Base-by-base conservation (phyloP, 2,113 vertebrate genomes). In the Orientallactaga bullata region DNA sequence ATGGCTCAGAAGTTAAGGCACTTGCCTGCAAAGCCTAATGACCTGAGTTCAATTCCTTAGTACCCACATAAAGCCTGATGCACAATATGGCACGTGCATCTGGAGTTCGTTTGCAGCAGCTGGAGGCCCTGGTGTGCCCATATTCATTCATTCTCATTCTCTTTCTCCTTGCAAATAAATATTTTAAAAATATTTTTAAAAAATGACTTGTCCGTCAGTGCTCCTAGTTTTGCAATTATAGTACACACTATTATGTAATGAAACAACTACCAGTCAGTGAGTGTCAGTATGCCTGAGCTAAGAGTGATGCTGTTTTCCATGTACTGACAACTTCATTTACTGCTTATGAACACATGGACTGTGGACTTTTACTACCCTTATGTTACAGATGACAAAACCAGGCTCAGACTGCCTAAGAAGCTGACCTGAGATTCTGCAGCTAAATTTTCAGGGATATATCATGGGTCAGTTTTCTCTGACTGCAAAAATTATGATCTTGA, bases 401-500 rank as follows among this genome's bases (percentile, higher is more conserved):
- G 39, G 37, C 63, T 91, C 60, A 39, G 42, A 23, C 7, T 7
- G 4, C 39, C 18, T 86, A 37, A 85, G 37, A 51, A 92, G 55
- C 24, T 35, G 5, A 88, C 30, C 35, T 55, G 55, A 20, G 37
- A 55, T 42, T 65, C 60, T 37, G 66, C 3, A 78, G 35, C 28
- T 8, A 76, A n/a, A 28, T 32, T 0, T 69, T 4, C 11, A 72
- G 37, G 65, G 28, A 23, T 26, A 55, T 26, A 77, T 32, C 37
- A 42, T 65, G 55, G 60, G 13, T 4, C 18, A 13, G 9, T 66
- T 80, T n/a, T 73, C 42, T 60, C 17, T 76, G 51, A n/a, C 66
- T 90, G 9, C 28, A 89, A 32, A 94, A 89, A 26, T 91, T 39
- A 77, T 9, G 13, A 74, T 71, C 92, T 35, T 55, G 9, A 90